Conservation (phyloP, 2,113 vertebrate genomes). For the Taurulus bubalis region DNA sequence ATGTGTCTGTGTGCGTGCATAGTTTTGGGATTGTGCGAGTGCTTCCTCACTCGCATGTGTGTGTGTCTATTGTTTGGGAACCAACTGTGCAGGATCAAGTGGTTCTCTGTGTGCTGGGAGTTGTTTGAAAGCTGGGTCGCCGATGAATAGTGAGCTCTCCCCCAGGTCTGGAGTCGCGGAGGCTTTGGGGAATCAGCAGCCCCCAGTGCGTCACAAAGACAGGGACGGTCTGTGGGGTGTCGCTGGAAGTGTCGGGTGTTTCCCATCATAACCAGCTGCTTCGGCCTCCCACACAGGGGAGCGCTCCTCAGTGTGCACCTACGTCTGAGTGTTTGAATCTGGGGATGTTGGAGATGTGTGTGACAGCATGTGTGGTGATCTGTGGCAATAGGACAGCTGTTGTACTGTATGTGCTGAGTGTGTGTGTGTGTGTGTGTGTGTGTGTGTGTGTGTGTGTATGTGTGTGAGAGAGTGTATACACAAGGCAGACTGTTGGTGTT, state of each 20-base stretch:
- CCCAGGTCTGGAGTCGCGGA: slow-evolving; percentile 50
- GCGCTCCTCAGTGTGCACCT: slow-evolving; percentile 47
- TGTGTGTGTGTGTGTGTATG: slow-evolving; percentile 9
- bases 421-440: slow-evolving; percentile 14
- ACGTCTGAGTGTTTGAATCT: slow-evolving; percentile 54
- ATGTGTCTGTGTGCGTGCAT: slow-evolving; percentile 64
- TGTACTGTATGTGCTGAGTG: slow-evolving; percentile 17
- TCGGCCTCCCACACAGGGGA: slow-evolving; percentile 70
- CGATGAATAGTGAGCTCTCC: slow-evolving; percentile 59
- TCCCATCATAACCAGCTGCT: slow-evolving; percentile 81
- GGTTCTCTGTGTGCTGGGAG: slow-evolving; percentile 64
- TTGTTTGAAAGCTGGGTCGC: slow-evolving; percentile 75
- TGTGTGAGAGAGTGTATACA: slow-evolving; percentile 20
- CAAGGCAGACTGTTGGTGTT: slow-evolving; percentile 46
- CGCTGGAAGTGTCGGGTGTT: slow-evolving; percentile 70
- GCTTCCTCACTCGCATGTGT: slow-evolving; percentile 46
- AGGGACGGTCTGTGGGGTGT: slow-evolving; percentile 66
- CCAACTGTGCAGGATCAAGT: slow-evolving; percentile 65
- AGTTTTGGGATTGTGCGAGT: slow-evolving; percentile 44
- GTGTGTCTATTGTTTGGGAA: slow-evolving; percentile 72
- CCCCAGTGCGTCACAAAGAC: slow-evolving; percentile 66
- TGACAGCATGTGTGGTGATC: slow-evolving; percentile 17
- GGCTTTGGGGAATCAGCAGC: slow-evolving; percentile 56
- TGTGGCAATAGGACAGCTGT: slow-evolving; percentile 55
- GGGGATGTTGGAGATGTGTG: slow-evolving; percentile 20